Conservation (phyloP, 2,888 invertebrate genomes). For the Melinopterus prodromus region DNA sequence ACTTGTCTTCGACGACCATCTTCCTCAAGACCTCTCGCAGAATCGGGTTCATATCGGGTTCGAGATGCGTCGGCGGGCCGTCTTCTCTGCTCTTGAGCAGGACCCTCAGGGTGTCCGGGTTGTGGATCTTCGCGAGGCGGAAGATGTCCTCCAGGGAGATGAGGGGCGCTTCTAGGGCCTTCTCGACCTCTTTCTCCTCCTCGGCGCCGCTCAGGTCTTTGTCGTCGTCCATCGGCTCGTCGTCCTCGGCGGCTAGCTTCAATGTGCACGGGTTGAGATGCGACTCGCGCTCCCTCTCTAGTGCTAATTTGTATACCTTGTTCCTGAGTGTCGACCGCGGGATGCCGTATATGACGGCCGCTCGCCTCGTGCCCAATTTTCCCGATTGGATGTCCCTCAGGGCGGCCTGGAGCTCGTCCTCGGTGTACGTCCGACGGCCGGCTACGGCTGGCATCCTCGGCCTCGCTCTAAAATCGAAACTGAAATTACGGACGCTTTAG, state of each 20-base stretch:
- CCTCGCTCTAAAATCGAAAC: conserved; percentile 71
- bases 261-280: conserved; percentile 60
- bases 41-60: conserved; percentile 56
- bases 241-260: conserved; percentile 59
- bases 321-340: conserved; percentile 96
- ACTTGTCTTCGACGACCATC: conserved; percentile 66
- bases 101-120: conserved; percentile 62
- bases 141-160: conserved; percentile 69
- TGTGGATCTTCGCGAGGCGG: conserved; percentile 64
- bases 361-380: conserved; percentile 89
- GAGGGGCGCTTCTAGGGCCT: conserved; percentile 65
- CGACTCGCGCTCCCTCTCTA: conserved; percentile 76
- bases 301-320: conserved; percentile 87
- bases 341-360: conserved; percentile 95
- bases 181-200: conserved; percentile 69
- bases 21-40: conserved; percentile 67
- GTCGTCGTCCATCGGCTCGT: conserved; percentile 67
- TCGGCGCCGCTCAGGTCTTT: conserved; percentile 67
- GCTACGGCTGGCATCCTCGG: conserved; percentile 71
- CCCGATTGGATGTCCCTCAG: conserved; percentile 93
- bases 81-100: conserved; percentile 51
- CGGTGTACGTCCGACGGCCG: conserved; percentile 88
- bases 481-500: conserved; percentile 51
- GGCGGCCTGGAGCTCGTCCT: conserved; percentile 94
- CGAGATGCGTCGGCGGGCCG: conserved; percentile 52